A percentile compares a stretch with the other conserved stretches of the same genome.
Conservation (phyloP, 2,113 vertebrate species). For the Riparia riparia region DNA sequence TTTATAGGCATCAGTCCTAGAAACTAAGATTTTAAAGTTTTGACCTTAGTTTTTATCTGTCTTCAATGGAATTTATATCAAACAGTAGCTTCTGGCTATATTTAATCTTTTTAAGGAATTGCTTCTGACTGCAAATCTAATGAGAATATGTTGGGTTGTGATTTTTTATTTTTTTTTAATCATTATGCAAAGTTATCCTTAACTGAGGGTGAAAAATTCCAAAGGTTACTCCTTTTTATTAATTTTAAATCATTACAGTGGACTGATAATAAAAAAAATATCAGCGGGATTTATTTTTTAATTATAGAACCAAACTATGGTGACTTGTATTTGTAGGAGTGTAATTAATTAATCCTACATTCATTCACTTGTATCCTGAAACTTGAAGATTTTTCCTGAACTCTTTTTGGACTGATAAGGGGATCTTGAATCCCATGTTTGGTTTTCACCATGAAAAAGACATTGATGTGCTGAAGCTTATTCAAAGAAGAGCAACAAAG, state of each 20-base stretch:
- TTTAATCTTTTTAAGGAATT: slow-evolving; percentile 21
- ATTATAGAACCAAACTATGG: not conserved
- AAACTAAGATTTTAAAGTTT: not conserved
- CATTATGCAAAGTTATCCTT: not conserved
- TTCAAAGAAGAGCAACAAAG: not conserved
- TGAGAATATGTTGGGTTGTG: not conserved
- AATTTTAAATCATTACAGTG: not conserved
- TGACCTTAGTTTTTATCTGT: not conserved
- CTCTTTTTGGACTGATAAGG: not conserved
- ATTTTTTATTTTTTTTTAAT: not conserved
- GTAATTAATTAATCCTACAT: not conserved
- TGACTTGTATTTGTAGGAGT: not conserved
- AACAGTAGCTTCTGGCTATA: not conserved
- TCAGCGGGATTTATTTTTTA: not conserved
- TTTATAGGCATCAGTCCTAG: not conserved
- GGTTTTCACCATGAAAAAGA: not conserved
- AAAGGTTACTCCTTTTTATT: not conserved
- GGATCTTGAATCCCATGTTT: not conserved
- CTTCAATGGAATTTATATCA: not conserved
- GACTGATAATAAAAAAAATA: not conserved
- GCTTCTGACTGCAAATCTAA: not conserved
- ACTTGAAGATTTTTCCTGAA: not conserved
- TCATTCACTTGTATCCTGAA: not conserved
- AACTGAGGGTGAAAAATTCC: not conserved
- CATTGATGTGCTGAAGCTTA: not conserved